Evolutionary conservation across 2,113 vertebrate genomes (phyloP).

Genomic region (Etheostoma spectabile): DNA sequence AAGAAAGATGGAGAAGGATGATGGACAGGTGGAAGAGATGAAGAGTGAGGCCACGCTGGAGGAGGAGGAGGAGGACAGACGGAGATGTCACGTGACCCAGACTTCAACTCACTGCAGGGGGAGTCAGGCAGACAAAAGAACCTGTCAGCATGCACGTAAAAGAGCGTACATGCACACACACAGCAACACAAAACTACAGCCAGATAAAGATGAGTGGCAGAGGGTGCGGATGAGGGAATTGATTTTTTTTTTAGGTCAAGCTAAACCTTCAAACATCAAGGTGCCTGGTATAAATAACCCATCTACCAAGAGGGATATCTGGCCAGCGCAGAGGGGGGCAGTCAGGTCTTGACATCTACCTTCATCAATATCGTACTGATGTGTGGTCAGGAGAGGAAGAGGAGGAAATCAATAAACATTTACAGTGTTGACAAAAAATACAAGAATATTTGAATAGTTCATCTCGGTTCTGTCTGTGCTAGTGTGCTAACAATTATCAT

Average conservation of each 20-base stretch:
- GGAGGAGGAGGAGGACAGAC: slow-evolving; percentile 19
- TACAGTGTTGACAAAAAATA: background rate
- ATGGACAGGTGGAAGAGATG: slow-evolving; percentile 51
- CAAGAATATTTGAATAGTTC: background rate
- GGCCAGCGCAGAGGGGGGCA: slow-evolving; percentile 29
- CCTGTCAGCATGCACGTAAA: slow-evolving; percentile 35
- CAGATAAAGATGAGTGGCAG: slow-evolving; percentile 62
- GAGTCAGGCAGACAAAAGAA: slow-evolving; percentile 64
- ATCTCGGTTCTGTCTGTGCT: background rate
- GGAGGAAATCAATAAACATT: background rate
- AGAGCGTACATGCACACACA: slow-evolving; percentile 9
- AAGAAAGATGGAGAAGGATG: slow-evolving; percentile 41
- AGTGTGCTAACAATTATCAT: background rate
- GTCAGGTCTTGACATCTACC: slow-evolving; percentile 50
- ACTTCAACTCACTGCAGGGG: slow-evolving; percentile 44
- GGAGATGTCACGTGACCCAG: slow-evolving; percentile 43
- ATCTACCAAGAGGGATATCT: slow-evolving; percentile 47
- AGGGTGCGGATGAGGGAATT: slow-evolving; percentile 46
- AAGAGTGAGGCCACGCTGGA: slow-evolving; percentile 41
- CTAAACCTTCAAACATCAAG: slow-evolving; percentile 68
- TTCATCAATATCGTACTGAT: slow-evolving; percentile 40
- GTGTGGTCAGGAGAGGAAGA: slow-evolving; percentile 20
- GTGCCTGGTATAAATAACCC: slow-evolving; percentile 54
- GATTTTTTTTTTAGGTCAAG: slow-evolving; percentile 54
- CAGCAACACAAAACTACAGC: slow-evolving; percentile 26